A percentile compares a stretch with the other conserved stretches of the same genome.
phyloP scores from a whole-genome alignment of 2,888 invertebrate genomes.

The Rhagonycha lutea region DNA sequence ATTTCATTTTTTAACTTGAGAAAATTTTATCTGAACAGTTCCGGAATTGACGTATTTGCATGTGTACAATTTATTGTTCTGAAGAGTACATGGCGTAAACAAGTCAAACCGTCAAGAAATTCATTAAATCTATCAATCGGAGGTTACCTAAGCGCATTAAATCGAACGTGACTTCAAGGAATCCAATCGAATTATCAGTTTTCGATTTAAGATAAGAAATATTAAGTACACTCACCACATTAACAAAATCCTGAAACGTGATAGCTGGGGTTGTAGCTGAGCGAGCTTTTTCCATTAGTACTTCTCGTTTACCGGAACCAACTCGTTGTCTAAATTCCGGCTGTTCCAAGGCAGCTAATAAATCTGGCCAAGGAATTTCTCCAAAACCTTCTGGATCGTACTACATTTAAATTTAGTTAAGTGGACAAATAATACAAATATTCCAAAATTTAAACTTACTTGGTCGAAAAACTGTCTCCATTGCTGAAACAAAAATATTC shows the following conservation, averaged over 20 bases:
- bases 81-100: neutral
- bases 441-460: slow-evolving; percentile 58
- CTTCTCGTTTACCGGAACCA: slow-evolving; percentile 55
- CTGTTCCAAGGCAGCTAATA: slow-evolving; percentile 69
- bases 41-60: neutral
- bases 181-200: neutral
- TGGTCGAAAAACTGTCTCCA: slow-evolving; percentile 87
- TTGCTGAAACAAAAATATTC: slow-evolving; percentile 67
- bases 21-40: neutral
- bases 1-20: neutral
- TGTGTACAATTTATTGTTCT: neutral
- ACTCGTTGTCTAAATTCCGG: slow-evolving; percentile 52
- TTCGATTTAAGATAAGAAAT: neutral
- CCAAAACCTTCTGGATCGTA: slow-evolving; percentile 93
- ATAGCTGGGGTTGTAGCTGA: slow-evolving; percentile 76
- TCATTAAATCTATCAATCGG: no score
- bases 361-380: slow-evolving; percentile 87
- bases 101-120: no score
- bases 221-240: slow-evolving; percentile 76
- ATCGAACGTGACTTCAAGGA: neutral
- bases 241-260: slow-evolving; percentile 92
- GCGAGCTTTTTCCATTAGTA: slow-evolving; percentile 73
- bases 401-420: slow-evolving; percentile 55
- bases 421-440: neutral
- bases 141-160: neutral